Conservation (phyloP, 2,797 vertebrate genomes). For the Sciurus carolinensis region DNA sequence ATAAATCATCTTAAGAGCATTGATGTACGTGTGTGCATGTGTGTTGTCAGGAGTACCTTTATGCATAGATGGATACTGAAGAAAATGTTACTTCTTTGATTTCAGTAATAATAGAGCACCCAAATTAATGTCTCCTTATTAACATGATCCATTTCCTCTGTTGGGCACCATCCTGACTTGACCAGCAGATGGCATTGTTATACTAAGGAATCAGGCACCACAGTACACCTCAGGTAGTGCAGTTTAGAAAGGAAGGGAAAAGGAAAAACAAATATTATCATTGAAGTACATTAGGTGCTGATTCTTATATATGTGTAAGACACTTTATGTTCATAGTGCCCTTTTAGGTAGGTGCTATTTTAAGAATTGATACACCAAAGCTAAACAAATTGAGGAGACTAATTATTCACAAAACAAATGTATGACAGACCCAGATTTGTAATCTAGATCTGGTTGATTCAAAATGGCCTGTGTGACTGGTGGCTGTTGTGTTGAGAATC, state of each 20-base stretch:
- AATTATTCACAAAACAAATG: not conserved
- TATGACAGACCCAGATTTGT: not conserved
- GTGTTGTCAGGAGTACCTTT: not conserved
- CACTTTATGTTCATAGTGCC: not conserved
- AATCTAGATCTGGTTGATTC: not conserved
- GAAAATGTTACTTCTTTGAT: not conserved
- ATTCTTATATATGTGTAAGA: slow-evolving; percentile 4
- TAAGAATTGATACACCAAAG: slow-evolving; percentile 24
- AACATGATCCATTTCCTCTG: slow-evolving; percentile 5
- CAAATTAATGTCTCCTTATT: not conserved
- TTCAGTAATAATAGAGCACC: not conserved
- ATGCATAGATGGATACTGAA: not conserved
- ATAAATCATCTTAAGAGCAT: not conserved
- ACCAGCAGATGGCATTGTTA: slow-evolving; percentile 73
- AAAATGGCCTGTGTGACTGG: not conserved
- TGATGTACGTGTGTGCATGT: not conserved
- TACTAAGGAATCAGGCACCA: slow-evolving; percentile 10
- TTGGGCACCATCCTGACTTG: slow-evolving; percentile 10
- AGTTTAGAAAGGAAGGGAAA: slow-evolving; percentile 40
- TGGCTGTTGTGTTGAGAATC: not conserved
- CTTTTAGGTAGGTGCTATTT: not conserved
- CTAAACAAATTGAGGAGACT: slow-evolving; percentile 32
- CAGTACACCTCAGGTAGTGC: not conserved
- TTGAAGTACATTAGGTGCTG: not conserved
- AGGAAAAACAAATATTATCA: not conserved